These are phyloP conservation scores for Hiodon alosoides DNA, from an alignment of 2,113 vertebrate genomes.

Conservation along the genomic window DNA sequence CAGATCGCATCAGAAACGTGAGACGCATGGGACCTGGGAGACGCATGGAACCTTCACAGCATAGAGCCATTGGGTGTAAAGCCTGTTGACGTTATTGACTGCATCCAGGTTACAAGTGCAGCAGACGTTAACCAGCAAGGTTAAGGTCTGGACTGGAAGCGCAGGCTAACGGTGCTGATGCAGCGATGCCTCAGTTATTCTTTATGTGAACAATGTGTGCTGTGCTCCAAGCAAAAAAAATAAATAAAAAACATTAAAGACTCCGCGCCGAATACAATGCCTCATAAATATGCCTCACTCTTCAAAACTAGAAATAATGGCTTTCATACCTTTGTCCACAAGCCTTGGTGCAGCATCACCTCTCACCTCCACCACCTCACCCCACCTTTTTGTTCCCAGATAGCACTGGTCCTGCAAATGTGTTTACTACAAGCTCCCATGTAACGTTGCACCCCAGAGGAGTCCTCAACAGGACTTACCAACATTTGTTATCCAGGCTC, in stretches of 20 bases:
- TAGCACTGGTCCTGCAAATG: not conserved
- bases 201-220: constrained; percentile 60
- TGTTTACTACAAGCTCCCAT: too few species aligned
- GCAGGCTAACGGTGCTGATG: constrained; percentile 43
- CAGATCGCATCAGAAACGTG: too few species aligned
- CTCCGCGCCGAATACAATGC: constrained; percentile 48
- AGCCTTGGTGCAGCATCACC: constrained; percentile 39
- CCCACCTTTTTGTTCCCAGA: constrained; percentile 30
- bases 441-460: too few species aligned
- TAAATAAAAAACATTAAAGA: constrained; percentile 57
- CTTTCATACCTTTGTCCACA: constrained; percentile 54
- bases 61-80: constrained; percentile 7
- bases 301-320: constrained; percentile 48
- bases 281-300: constrained; percentile 60
- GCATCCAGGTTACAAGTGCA: constrained; percentile 30
- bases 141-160: constrained; percentile 35
- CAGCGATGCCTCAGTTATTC: constrained; percentile 41
- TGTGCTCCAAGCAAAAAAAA: constrained; percentile 34
- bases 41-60: too few species aligned
- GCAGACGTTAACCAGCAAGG: constrained; percentile 19
- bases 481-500: too few species aligned
- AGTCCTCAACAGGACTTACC: too few species aligned
- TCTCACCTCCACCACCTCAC: constrained; percentile 22
- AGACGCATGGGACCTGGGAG: too few species aligned
- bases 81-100: constrained; percentile 49